Evolutionary conservation across 2,888 invertebrate species (phyloP).

Genomic region (Unio delphinus): DNA sequence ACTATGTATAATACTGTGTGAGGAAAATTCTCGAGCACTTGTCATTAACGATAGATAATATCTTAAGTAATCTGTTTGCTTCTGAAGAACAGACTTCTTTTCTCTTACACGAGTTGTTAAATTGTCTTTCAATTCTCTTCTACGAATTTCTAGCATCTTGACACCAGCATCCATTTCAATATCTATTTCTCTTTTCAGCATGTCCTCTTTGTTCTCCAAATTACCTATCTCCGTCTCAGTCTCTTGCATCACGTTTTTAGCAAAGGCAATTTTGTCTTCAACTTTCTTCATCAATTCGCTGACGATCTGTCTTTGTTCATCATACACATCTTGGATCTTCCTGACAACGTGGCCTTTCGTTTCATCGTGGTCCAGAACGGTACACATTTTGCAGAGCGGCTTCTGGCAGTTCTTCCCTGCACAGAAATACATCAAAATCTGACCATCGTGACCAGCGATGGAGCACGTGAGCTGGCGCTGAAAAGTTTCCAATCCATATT

Average conservation of each 20-base stretch:
- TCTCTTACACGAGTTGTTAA: slow-evolving; percentile 35
- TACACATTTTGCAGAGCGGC: slow-evolving; percentile 42
- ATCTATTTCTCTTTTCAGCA: slow-evolving; percentile 37
- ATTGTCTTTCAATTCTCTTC: slow-evolving; percentile 38
- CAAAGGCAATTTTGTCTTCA: slow-evolving; percentile 39
- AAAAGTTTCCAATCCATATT: slow-evolving; percentile 41
- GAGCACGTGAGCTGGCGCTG: slow-evolving; percentile 35
- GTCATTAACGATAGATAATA: slow-evolving; percentile 39
- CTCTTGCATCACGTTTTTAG: slow-evolving; percentile 41
- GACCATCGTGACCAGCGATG: slow-evolving; percentile 39
- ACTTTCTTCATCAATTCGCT: slow-evolving; percentile 36
- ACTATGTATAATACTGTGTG: slow-evolving; percentile 37
- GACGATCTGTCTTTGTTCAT: slow-evolving; percentile 32
- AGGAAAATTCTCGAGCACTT: slow-evolving; percentile 37
- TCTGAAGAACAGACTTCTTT: slow-evolving; percentile 39
- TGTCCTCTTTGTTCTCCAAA: slow-evolving; percentile 29
- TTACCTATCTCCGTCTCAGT: slow-evolving; percentile 38
- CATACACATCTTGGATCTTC: slow-evolving; percentile 35
- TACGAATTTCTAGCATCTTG: slow-evolving; percentile 40
- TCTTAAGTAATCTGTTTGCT: slow-evolving; percentile 35
- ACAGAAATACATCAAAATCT: slow-evolving; percentile 31
- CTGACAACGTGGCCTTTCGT: slow-evolving; percentile 32
- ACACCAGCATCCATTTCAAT: slow-evolving; percentile 41
- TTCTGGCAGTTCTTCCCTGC: slow-evolving; percentile 36
- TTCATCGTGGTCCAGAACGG: slow-evolving; percentile 36